Evolutionary conservation across 2,888 invertebrate genomes (phyloP).

Genomic region (Aleiodes leptofemur): DNA sequence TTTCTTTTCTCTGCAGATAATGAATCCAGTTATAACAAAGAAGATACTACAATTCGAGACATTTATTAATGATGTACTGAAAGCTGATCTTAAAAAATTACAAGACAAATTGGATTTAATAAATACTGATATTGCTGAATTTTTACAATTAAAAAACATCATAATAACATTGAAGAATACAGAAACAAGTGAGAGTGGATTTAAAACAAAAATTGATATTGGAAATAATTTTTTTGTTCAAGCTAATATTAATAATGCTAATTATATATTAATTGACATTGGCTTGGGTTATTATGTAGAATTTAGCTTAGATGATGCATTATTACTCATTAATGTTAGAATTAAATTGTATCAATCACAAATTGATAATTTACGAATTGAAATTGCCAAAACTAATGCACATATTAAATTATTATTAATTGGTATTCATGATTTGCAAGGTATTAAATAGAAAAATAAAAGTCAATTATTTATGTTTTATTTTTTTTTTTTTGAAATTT

Average conservation of each 20-base stretch:
- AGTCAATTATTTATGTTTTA: not conserved
- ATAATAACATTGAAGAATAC: constrained; percentile 81
- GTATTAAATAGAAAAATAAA: constrained; percentile 49
- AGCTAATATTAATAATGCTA: constrained; percentile 82
- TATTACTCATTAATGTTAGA: constrained; percentile 83
- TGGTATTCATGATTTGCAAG: constrained; percentile 81
- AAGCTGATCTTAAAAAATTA: constrained; percentile 81
- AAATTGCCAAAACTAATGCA: constrained; percentile 84
- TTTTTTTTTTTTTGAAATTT: constrained; percentile 13
- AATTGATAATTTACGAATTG: constrained; percentile 80
- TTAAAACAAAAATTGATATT: constrained; percentile 85
- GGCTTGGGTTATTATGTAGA: constrained; percentile 87
- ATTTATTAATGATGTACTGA: constrained; percentile 87
- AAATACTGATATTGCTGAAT: constrained; percentile 84
- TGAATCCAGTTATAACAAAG: constrained; percentile 61
- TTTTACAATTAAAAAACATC: constrained; percentile 83
- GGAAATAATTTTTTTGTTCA: constrained; percentile 92
- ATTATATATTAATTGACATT: constrained; percentile 83
- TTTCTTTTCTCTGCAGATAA: constrained; percentile 41
- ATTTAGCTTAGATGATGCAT: constrained; percentile 83
- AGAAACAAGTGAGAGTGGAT: constrained; percentile 77
- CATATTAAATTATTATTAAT: constrained; percentile 87
- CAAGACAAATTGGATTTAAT: constrained; percentile 79
- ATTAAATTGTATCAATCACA: constrained; percentile 81
- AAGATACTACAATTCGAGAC: constrained; percentile 79